Percentiles rank a stretch among this genome's conserved stretches.
phyloP scores from a whole-genome alignment of 2,113 vertebrate genomes.

The Phainopepla nitens region DNA sequence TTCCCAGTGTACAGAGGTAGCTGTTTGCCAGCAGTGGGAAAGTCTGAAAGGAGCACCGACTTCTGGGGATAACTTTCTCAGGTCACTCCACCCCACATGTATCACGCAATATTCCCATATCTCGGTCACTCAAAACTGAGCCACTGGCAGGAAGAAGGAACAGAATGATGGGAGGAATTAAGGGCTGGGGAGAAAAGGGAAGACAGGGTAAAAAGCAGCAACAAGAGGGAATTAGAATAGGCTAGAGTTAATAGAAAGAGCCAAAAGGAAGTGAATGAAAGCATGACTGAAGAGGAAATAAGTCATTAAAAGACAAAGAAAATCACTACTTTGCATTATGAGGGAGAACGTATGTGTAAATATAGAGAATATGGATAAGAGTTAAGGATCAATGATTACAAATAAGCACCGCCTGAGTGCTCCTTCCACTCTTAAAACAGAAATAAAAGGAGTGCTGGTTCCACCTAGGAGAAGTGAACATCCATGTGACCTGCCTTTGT shows the following conservation, averaged over 20 bases:
- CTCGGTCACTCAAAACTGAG: background rate
- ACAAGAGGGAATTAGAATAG: background rate
- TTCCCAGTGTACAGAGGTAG: background rate
- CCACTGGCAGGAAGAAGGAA: background rate
- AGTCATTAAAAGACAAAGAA: background rate
- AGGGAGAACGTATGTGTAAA: background rate
- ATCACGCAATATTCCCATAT: background rate
- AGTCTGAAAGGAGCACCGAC: background rate
- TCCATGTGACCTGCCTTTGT: background rate
- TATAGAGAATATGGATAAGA: background rate
- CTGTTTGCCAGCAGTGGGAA: background rate
- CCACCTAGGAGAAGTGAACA: background rate
- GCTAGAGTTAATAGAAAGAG: slow-evolving; percentile 24
- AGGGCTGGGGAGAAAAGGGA: background rate
- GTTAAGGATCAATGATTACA: background rate
- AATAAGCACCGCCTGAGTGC: background rate
- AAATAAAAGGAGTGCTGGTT: background rate
- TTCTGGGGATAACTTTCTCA: background rate
- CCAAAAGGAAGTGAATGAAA: slow-evolving; percentile 32
- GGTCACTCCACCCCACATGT: background rate
- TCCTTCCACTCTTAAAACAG: background rate
- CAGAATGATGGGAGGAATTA: background rate
- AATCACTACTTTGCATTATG: background rate
- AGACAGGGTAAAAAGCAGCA: background rate
- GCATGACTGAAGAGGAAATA: slow-evolving; percentile 17